Evolutionary conservation across 2,797 vertebrate genomes (phyloP), one percentile per base, ranked within the genome.

Genomic region (Aeoliscus strigatus): DNA sequence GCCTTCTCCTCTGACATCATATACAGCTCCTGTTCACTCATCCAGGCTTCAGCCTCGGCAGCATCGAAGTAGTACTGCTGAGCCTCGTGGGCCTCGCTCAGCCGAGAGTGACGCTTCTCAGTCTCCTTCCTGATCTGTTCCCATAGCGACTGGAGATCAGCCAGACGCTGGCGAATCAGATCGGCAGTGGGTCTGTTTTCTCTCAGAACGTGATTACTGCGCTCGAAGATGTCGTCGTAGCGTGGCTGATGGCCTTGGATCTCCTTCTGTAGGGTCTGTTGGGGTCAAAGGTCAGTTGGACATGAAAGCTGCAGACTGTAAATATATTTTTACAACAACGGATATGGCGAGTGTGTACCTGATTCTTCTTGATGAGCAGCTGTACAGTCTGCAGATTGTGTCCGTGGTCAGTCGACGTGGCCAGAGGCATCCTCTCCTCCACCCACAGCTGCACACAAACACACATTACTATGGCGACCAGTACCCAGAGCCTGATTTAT

Each of bases 1-100:
- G 94, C 94, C 57, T 94, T 96, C 74, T 97, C 94, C 62, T 94
- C 93, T 2, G 93, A 90, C 90, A 97, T 93, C 94, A 97, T 96
- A 70, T 97, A 92, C n/a, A 97, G 74, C 74, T 96, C 94, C 70
- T 95, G 92, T 66, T 97, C 94, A 1, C 94, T 93, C 94, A 96
- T 96, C 94, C 94, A 97, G 28, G 93, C 94, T 69, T 96, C 94
- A 0, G 92, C 92, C 61, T 95, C 94, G 0, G 92, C 94, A 0
- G 87, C 93, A 8, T 97, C 94, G 0, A 91, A 60, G 34, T 94
- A 93, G 83, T 94, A 96, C 84, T 94, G 93, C 82, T 97, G 94
- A 1, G 94, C 93, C 0, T 86, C 75, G 17, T 90, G 87, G 1
- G 94, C 90, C 11, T 88, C 89, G 29, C 86, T 77, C 0, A 97